Percentiles rank a stretch among this genome's conserved stretches.
Conservation (phyloP, 2,888 invertebrate species). For the Molorchus minor region DNA sequence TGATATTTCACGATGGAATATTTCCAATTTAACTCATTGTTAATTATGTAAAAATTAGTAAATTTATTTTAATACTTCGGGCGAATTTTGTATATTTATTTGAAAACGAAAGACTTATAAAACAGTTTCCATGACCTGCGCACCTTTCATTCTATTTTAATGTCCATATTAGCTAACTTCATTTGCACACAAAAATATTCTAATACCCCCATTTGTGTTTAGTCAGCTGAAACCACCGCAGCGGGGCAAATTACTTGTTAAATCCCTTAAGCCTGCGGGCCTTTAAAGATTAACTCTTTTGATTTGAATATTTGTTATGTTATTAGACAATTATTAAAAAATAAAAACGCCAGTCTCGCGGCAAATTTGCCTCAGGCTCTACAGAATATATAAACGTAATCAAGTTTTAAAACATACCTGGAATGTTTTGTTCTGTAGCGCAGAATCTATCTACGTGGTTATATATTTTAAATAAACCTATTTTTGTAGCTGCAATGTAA, state of each 20-base stretch:
- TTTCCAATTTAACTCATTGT: no score
- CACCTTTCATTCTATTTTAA: not conserved
- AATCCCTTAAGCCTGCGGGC: conserved; percentile 18
- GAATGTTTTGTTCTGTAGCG: no score
- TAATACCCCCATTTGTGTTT: conserved; percentile 6
- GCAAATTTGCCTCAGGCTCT: not conserved
- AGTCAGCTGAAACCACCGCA: conserved; percentile 4
- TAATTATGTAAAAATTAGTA: no score
- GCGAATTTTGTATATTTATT: no score
- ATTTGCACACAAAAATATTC: not conserved
- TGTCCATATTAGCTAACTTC: not conserved
- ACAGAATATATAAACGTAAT: not conserved
- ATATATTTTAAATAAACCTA: no score
- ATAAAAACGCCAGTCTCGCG: not conserved
- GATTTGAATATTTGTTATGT: conserved; percentile 33
- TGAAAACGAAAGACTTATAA: no score
- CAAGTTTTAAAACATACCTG: not conserved
- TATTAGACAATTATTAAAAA: conserved; percentile 32
- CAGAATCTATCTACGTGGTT: no score
- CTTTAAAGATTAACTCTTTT: conserved; percentile 23
- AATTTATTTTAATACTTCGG: no score
- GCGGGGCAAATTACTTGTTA: conserved; percentile 13
- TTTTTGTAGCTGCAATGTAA: no score
- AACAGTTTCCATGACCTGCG: no score
- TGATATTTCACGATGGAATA: no score